Evolutionary conservation across 2,888 invertebrate species (phyloP).

Genomic region (Drosophila cognata): DNA sequence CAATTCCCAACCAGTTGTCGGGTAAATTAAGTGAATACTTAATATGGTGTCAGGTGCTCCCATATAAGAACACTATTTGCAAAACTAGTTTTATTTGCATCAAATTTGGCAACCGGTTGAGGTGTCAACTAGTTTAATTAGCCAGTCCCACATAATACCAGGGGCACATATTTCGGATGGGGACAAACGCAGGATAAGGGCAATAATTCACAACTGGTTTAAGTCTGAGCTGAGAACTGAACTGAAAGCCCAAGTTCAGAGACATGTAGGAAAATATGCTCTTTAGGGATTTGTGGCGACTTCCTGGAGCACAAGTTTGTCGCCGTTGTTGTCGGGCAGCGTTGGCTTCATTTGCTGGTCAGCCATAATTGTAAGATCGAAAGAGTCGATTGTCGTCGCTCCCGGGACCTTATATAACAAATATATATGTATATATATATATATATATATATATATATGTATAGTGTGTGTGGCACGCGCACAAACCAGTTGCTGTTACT

Average conservation of each 20-base stretch:
- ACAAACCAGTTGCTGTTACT: slow-evolving; percentile 1
- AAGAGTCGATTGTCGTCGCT: neutral
- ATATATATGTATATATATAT: neutral
- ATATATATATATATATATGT: neutral
- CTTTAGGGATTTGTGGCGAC: slow-evolving; percentile 1
- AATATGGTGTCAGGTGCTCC: neutral
- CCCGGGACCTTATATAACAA: slow-evolving; percentile 11
- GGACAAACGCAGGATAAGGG: neutral
- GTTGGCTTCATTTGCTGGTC: neutral
- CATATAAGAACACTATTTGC: neutral
- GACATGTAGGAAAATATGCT: neutral
- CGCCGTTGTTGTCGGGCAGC: neutral
- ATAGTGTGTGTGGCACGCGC: slow-evolving; percentile 32
- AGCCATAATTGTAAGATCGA: neutral
- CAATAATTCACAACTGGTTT: slow-evolving; percentile 23
- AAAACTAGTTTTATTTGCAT: slow-evolving; percentile 1
- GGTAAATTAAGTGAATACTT: too few species aligned
- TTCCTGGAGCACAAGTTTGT: neutral
- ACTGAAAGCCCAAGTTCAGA: too few species aligned
- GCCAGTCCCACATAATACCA: neutral
- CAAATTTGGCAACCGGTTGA: slow-evolving; percentile 12
- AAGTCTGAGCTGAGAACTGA: neutral
- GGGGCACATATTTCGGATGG: neutral
- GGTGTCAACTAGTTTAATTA: neutral
- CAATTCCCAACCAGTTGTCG: slow-evolving; percentile 1